phyloP scores from a whole-genome alignment of 2,888 invertebrate genomes.

The Acheta domesticus region DNA sequence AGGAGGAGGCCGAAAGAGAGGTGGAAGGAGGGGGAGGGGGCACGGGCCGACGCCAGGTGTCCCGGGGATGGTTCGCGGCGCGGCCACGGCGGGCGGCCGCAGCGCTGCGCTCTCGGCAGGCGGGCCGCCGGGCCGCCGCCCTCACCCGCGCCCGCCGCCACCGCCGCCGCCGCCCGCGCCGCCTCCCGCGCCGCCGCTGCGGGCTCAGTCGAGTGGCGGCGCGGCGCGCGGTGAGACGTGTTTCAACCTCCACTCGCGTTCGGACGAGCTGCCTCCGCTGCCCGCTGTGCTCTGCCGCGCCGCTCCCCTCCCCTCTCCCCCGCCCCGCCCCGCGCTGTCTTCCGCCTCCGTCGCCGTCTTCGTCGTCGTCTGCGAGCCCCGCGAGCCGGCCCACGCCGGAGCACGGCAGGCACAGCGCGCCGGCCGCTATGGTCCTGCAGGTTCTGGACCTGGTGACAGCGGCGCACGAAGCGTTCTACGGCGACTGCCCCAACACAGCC shows the following conservation, averaged over 20 bases:
- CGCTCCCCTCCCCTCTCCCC: no score
- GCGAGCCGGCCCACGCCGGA: no score
- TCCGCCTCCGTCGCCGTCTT: no score
- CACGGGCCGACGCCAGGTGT: not conserved
- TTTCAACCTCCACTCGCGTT: not conserved
- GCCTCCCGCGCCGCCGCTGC: not conserved
- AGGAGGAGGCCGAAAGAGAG: no score
- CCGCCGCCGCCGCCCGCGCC: not conserved
- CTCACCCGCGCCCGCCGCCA: not conserved
- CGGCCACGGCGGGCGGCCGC: not conserved
- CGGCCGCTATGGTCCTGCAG: conserved; percentile 71
- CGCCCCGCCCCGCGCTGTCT: no score
- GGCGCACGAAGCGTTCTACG: conserved; percentile 70
- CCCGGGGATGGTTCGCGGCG: not conserved
- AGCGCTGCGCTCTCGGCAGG: not conserved
- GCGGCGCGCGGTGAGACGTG: not conserved
- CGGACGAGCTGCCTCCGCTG: not conserved
- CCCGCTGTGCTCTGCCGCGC: not conserved
- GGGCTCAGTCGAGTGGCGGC: not conserved
- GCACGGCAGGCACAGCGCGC: no score
- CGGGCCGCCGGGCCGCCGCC: not conserved
- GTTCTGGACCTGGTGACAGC: conserved; percentile 61
- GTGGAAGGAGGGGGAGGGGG: not conserved
- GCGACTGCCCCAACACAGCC: conserved; percentile 53
- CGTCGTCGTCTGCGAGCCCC: no score